Evolutionary conservation across 2,797 vertebrate species (phyloP).

Genomic region (Pterois miles): DNA sequence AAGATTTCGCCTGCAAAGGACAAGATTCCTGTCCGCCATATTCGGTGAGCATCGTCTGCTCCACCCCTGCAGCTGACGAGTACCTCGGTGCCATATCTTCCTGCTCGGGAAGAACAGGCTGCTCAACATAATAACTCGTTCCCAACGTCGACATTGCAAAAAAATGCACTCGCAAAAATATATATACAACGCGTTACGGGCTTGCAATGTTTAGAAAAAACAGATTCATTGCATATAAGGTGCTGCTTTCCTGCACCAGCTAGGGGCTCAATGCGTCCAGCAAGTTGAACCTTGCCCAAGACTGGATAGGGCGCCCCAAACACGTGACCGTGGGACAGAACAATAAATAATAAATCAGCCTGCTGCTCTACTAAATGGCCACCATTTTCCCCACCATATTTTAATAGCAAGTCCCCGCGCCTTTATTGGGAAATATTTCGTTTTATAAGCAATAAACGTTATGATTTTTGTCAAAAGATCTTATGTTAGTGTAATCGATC

Average conservation of each 20-base stretch:
- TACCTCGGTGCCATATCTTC: slow-evolving; percentile 92
- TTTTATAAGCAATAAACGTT: slow-evolving; percentile 89
- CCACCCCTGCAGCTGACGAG: slow-evolving; percentile 85
- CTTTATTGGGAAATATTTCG: slow-evolving; percentile 92
- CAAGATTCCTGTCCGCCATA: slow-evolving; percentile 94
- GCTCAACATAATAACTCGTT: slow-evolving; percentile 93
- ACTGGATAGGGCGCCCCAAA: slow-evolving; percentile 89
- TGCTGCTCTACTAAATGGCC: slow-evolving; percentile 93
- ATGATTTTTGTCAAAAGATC: slow-evolving; percentile 87
- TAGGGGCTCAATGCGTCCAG: slow-evolving; percentile 92
- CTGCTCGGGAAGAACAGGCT: slow-evolving; percentile 90
- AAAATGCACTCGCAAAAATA: slow-evolving; percentile 43
- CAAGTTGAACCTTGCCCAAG: slow-evolving; percentile 92
- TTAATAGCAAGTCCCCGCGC: slow-evolving; percentile 94
- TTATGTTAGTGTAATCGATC: slow-evolving; percentile 44
- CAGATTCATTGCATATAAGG: slow-evolving; percentile 83
- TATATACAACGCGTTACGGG: slow-evolving; percentile 38
- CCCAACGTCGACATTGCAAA: slow-evolving; percentile 92
- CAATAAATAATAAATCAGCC: slow-evolving; percentile 99
- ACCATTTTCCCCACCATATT: slow-evolving; percentile 96
- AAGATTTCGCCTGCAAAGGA: slow-evolving; percentile 93
- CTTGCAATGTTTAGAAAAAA: slow-evolving; percentile 80
- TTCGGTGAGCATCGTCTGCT: slow-evolving; percentile 89
- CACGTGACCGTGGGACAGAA: slow-evolving; percentile 94
- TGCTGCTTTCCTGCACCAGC: slow-evolving; percentile 86